Evolutionary conservation across 2,888 invertebrate genomes (phyloP).

Genomic region (Silvanus unidentatus): DNA sequence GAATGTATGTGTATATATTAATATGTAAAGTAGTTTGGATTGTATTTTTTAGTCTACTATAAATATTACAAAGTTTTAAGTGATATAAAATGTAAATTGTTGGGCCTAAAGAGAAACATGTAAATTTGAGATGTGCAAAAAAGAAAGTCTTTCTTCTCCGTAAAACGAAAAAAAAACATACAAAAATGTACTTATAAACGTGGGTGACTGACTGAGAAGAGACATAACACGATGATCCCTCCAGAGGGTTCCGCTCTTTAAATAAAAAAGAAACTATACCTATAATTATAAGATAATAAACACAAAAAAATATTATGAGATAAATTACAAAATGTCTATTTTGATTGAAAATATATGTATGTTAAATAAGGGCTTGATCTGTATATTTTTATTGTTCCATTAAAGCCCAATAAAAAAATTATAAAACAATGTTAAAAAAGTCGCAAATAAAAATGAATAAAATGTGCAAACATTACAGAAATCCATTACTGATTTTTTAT

Average conservation of each 20-base stretch:
- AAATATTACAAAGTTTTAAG: too few species aligned
- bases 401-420: slow-evolving; percentile 35
- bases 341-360: slow-evolving; percentile 44
- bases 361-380: slow-evolving; percentile 40
- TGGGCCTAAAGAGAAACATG: too few species aligned
- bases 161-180: too few species aligned
- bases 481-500: slow-evolving; percentile 4
- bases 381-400: slow-evolving; percentile 46
- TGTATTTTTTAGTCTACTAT: too few species aligned
- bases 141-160: too few species aligned
- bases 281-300: too few species aligned
- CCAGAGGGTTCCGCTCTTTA: slow-evolving; percentile 32
- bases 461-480: slow-evolving; percentile 29
- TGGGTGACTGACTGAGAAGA: slow-evolving; percentile 38
- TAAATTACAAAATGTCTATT: slow-evolving; percentile 38
- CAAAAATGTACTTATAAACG: slow-evolving; percentile 36
- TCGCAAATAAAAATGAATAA: slow-evolving; percentile 39
- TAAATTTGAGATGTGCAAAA: too few species aligned
- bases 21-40: too few species aligned
- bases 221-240: slow-evolving; percentile 12
- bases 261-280: slow-evolving; percentile 22
- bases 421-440: slow-evolving; percentile 39
- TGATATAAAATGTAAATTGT: too few species aligned
- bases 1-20: too few species aligned
- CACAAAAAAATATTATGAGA: slow-evolving; percentile 17